Percentiles rank a stretch among this genome's conserved stretches.
phyloP scores from a whole-genome alignment of 2,113 vertebrate genomes.

The Chrysochloris asiatica region DNA sequence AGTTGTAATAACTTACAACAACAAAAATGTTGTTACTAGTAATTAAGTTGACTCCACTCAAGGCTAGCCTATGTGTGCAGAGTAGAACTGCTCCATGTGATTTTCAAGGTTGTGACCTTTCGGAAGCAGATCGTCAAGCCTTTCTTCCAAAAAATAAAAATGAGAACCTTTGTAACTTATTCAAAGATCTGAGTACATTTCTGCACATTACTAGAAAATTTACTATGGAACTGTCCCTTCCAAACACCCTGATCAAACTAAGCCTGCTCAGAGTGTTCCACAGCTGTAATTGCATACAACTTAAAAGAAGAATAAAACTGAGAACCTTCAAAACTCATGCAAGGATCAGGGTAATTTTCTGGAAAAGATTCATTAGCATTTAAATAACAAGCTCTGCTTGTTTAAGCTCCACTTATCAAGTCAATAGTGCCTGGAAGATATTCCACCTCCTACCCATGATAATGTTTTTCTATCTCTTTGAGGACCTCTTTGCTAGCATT shows the following conservation, averaged over 20 bases:
- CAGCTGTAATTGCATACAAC: not conserved
- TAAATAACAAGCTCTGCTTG: conserved; percentile 70
- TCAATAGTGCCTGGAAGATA: conserved; percentile 53
- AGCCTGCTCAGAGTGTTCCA: not conserved
- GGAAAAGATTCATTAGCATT: conserved; percentile 75
- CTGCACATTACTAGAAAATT: not conserved
- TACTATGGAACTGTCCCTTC: too few species aligned
- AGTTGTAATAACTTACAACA: conserved; percentile 9
- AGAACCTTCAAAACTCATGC: conserved; percentile 54
- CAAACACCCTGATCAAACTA: not conserved
- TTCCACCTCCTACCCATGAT: conserved; percentile 45
- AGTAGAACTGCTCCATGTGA: not conserved
- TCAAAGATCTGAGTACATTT: conserved; percentile 64
- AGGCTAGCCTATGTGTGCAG: not conserved
- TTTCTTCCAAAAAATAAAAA: not conserved
- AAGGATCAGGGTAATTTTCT: conserved; percentile 67
- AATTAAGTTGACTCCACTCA: not conserved
- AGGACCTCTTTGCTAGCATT: conserved; percentile 4
- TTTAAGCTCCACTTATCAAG: conserved; percentile 61
- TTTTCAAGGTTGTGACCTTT: not conserved
- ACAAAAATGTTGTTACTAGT: not conserved
- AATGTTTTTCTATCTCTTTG: not conserved
- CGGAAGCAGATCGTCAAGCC: not conserved
- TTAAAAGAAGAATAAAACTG: conserved; percentile 55
- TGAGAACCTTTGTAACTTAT: conserved; percentile 50